Evolutionary conservation across 2,888 invertebrate species (phyloP).

Genomic region (Macrosoma leucophasiata): DNA sequence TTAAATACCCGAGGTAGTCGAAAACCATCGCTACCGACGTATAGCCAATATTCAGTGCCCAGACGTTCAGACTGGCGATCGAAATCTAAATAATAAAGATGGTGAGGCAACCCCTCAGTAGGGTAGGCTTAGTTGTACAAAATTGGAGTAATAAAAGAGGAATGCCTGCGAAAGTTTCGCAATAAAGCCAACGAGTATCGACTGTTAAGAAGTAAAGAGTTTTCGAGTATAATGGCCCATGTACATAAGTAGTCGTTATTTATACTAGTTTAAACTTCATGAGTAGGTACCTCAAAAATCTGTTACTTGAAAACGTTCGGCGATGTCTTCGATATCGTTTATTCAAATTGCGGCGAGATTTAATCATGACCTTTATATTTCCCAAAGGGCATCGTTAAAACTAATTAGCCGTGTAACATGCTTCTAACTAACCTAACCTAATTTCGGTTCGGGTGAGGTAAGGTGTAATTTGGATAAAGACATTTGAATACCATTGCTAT

Average conservation of each 20-base stretch:
- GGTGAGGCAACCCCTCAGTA: constrained; percentile 45
- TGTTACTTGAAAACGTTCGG: no score
- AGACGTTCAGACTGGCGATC: constrained; percentile 40
- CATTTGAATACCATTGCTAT: constrained; percentile 7
- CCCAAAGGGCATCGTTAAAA: no score
- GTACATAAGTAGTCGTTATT: constrained; percentile 34
- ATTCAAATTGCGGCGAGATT: no score
- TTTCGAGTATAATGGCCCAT: constrained; percentile 43
- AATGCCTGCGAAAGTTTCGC: constrained; percentile 73
- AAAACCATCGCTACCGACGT: no score
- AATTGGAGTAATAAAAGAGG: constrained; percentile 75
- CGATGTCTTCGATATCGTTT: no score
- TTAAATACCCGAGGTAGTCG: constrained; percentile 20
- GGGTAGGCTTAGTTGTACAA: constrained; percentile 71
- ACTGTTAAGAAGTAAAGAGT: constrained; percentile 74
- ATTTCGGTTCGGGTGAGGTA: no score
- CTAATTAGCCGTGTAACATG: no score
- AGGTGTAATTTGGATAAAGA: no score
- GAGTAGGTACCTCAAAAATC: no score
- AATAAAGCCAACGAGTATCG: constrained; percentile 74
- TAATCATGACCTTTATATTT: no score
- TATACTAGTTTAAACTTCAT: constrained; percentile 32
- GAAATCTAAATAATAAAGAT: constrained; percentile 73
- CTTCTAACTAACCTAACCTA: no score
- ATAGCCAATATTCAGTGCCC: no score